Evolutionary conservation across 2,888 invertebrate genomes (phyloP).

Genomic region (Steinernema hermaphroditum): DNA sequence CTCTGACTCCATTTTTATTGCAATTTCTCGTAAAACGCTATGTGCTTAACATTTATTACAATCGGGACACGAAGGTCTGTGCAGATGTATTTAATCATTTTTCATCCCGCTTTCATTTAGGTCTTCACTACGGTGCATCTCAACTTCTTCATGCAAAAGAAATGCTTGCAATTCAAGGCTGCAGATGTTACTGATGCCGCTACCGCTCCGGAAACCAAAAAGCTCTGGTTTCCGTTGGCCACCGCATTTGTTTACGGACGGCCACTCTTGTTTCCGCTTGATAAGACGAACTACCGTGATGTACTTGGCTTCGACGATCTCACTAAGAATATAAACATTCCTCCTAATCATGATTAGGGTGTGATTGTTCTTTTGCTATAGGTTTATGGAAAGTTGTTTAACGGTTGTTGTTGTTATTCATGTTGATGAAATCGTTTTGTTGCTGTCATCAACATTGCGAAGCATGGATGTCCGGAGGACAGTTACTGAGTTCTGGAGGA

Average conservation of each 20-base stretch:
- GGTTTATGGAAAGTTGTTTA: no score
- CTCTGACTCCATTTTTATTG: constrained; percentile 62
- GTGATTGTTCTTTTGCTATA: neutral
- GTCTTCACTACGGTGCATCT: constrained; percentile 62
- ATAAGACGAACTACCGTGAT: constrained; percentile 50
- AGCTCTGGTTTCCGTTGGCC: constrained; percentile 62
- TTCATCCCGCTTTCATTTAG: constrained; percentile 39
- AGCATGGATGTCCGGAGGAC: no score
- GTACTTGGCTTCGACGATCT: constrained; percentile 49
- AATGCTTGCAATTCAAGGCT: constrained; percentile 54
- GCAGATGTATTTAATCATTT: neutral
- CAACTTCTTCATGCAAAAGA: constrained; percentile 61
- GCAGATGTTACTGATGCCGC: constrained; percentile 52
- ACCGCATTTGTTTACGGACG: constrained; percentile 57
- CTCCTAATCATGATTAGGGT: constrained; percentile 47
- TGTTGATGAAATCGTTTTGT: neutral
- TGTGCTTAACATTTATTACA: constrained; percentile 61
- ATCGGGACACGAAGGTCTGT: constrained; percentile 52
- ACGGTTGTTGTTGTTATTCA: neutral
- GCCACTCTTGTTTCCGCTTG: constrained; percentile 61
- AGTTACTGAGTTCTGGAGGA: no score
- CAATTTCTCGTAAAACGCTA: constrained; percentile 64
- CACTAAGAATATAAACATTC: constrained; percentile 52
- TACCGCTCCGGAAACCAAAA: constrained; percentile 56
- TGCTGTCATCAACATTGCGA: no score